Percentiles rank a stretch among this genome's conserved stretches.
Evolutionary conservation across 1,140 invertebrate genomes (phyloP).

Genomic region (Pygmarrhopalites habei): DNA sequence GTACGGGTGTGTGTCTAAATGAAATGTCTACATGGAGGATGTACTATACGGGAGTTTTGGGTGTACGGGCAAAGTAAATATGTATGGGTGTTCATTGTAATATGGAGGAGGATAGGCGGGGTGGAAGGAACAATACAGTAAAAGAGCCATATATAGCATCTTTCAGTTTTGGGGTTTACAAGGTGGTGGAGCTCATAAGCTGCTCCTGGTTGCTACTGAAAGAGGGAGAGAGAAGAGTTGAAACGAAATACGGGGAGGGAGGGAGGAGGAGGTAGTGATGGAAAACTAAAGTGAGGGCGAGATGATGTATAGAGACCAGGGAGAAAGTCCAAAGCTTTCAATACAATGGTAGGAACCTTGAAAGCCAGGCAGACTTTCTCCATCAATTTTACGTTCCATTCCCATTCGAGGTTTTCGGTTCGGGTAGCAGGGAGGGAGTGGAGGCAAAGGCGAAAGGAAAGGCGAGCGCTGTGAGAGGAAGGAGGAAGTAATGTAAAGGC

Average conservation of each 20-base stretch:
- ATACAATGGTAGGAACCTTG: conserved; percentile 21
- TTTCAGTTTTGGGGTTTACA: too few relatives aligned
- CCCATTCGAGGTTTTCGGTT: conserved; percentile 17
- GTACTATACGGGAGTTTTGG: too few relatives aligned
- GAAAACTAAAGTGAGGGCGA: conserved; percentile 1
- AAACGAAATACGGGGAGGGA: neutral
- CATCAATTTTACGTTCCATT: conserved; percentile 29
- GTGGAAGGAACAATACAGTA: too few relatives aligned
- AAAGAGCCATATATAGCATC: too few relatives aligned
- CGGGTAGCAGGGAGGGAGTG: conserved; percentile 3
- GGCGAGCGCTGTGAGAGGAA: conserved; percentile 3
- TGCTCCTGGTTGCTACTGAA: too few relatives aligned
- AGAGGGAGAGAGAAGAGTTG: too few relatives aligned
- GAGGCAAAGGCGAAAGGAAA: neutral
- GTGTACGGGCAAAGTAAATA: too few relatives aligned
- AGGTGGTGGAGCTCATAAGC: too few relatives aligned
- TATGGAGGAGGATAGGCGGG: too few relatives aligned
- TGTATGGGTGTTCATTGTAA: too few relatives aligned
- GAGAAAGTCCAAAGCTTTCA: conserved; percentile 31
- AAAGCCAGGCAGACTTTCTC: conserved; percentile 28
- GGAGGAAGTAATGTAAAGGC: neutral
- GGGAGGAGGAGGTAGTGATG: neutral
- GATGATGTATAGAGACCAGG: conserved; percentile 28
- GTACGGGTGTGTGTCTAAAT: too few relatives aligned
- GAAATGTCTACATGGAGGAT: too few relatives aligned